Conservation (phyloP, 2,797 vertebrate species). For the Perodicticus potto region DNA sequence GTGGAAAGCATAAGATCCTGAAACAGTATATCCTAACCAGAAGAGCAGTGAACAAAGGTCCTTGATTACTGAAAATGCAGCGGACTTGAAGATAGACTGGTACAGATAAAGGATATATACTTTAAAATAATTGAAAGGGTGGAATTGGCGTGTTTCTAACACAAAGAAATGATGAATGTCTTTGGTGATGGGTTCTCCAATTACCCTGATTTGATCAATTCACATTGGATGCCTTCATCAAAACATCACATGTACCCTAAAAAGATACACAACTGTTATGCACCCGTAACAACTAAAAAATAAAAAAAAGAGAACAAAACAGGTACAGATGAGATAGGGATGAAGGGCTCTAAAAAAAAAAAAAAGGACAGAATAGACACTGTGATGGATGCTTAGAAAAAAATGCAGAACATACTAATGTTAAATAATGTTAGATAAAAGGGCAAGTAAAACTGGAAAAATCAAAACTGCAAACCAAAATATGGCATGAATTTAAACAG, state of each 20-base stretch:
- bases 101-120: not conserved
- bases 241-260: no score
- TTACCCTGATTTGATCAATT: no score
- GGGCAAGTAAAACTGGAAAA: constrained; percentile 40
- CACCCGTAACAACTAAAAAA: no score
- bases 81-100: not conserved
- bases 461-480: constrained; percentile 50
- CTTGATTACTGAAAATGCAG: not conserved
- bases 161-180: no score
- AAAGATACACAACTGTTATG: no score
- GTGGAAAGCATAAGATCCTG: not conserved
- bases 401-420: not conserved
- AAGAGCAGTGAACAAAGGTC: not conserved
- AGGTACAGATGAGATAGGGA: not conserved
- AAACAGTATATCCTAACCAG: not conserved
- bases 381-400: not conserved
- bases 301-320: not conserved
- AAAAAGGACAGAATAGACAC: not conserved
- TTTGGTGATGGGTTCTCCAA: no score
- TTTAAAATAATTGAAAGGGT: no score
- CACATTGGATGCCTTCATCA: no score
- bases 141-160: no score
- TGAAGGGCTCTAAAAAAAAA: not conserved
- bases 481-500: constrained; percentile 16
- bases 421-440: constrained; percentile 46